Evolutionary conservation across 2,113 vertebrate genomes (phyloP), one percentile per base, ranked within the genome.

Genomic region (Rousettus leschenaultii): DNA sequence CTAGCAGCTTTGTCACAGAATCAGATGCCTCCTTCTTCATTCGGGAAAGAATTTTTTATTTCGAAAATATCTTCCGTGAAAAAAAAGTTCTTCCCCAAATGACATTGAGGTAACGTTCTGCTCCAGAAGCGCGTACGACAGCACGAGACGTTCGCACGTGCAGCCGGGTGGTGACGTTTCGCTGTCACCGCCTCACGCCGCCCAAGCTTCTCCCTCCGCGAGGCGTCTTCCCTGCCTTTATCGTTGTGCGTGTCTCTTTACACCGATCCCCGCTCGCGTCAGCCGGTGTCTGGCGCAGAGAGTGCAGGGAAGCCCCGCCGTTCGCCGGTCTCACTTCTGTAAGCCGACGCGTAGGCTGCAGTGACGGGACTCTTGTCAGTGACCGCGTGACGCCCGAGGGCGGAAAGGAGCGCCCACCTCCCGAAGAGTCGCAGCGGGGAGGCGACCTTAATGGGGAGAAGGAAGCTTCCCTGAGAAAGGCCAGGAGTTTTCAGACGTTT

Each of bases 61-160:
- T 80, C 38, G 43, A 90, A 89, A 71, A 88, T 51, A 9, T 66
- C n/a, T 73, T 95, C 7, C 78, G 14, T 71, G 78, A 66, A 48
- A 97, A 82, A 80, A 65, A 66, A 48, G 19, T 59, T 73, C 79
- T 93, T 94, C 78, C 66, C 93, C 14, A 78, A 55, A 61, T 79
- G 48, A 91, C 43, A 53, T 43, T 35, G 70, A 68, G 26, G 7
- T 51, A 33, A 77, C 24, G 7, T 55, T 87, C 57, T 91, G 33
- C 57, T 88, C 53, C 28, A n/a, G 28, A 77, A 80, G 53, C 22
- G 13, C 35, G 11, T 55, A 84, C 24, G 22, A 30, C 61, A 10
- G n/a, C 12, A 1, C 15, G 16, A 24, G 16, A 19, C 57, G 38
- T 65, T 43, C 13, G 73, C 38, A n/a, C 1, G 3, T 33, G 2